Percentiles rank a stretch among this genome's conserved stretches.
These are phyloP conservation scores for Stichopus horrens DNA, from an alignment of 53 echinoderm and acorn worm genomes.

Conservation along the genomic window DNA sequence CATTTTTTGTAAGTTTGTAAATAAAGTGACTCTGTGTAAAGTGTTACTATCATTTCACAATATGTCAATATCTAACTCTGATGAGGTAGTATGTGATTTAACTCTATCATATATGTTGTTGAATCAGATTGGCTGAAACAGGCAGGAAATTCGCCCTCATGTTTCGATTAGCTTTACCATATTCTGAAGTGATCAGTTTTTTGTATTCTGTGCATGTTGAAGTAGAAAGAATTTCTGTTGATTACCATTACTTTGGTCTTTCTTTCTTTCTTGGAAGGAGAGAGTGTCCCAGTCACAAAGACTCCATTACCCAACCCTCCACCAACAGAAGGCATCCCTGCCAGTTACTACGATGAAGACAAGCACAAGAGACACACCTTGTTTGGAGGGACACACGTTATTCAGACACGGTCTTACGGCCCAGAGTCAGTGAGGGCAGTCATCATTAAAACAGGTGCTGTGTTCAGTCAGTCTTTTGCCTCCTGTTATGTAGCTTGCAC, in stretches of 20 bases:
- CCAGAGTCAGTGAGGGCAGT: constrained; percentile 76
- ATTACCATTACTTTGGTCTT: neutral
- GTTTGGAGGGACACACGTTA: constrained; percentile 88
- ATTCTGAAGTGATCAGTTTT: too few relatives aligned
- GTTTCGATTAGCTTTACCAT: too few relatives aligned
- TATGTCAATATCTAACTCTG: too few relatives aligned
- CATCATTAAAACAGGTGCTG: constrained; percentile 75
- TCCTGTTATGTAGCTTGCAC: neutral
- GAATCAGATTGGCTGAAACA: too few relatives aligned
- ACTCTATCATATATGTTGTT: too few relatives aligned
- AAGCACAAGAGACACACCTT: constrained; percentile 86
- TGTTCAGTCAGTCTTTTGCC: neutral
- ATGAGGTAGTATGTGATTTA: too few relatives aligned
- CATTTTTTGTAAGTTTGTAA: too few relatives aligned
- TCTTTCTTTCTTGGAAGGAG: constrained; percentile 55
- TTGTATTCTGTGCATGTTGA: too few relatives aligned
- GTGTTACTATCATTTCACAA: too few relatives aligned
- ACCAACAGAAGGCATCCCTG: constrained; percentile 40
- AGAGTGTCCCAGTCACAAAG: constrained; percentile 94
- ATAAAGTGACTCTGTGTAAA: too few relatives aligned
- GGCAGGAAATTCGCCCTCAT: too few relatives aligned
- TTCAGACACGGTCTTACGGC: constrained; percentile 88
- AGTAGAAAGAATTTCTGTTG: too few relatives aligned
- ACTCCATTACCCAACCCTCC: constrained; percentile 78
- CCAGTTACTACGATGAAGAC: constrained; percentile 60